Evolutionary conservation across 1,140 invertebrate species (phyloP), one percentile per base, ranked within the genome.

Genomic region (Drosophila truncata): DNA sequence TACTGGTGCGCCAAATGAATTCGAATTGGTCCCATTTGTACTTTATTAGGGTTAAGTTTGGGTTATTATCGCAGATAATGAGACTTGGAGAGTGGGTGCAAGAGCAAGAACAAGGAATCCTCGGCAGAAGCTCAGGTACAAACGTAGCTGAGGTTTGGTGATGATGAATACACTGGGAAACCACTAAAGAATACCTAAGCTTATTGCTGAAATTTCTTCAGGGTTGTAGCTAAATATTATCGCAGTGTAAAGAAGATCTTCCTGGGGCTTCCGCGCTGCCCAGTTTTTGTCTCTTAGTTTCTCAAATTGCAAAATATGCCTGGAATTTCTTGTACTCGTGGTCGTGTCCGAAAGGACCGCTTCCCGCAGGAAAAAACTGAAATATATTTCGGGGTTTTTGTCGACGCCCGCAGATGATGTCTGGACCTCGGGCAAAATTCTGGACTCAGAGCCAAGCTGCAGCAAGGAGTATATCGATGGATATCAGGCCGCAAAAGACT

Each of bases 11-110:
- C 52, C 58, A 64, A 82, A 91, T 91, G 80, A 90, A 91, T 87
- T 91, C 69, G 73, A 91, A 92, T 91, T 81, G 80, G 71, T 86
- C 78, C 83, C 90, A 91, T 91, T 91, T 91, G 82, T 91, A 87
- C 80, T 91, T 91, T 87, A 91, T 91, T 90, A 77, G 78, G 72
- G 86, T 86, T 86, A 82, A 79, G 63, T 69, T 63, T 55, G 52
- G 59, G 65, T 91, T 91, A 91, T 80, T 80, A 74, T 80, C 69
- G 69, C 77, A 80, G 78, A 80, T 80, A 80, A 80, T 78, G 75
- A 70, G 74, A n/a, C 20, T 13, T 3, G 9, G 14, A 35, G 49
- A 42, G 72, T 58, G 63, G 54, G 54, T 18, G 13, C 46, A 6
- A 37, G 44, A 33, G 39, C 62, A 25, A 78, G 49, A 41, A 31